Percentiles rank a stretch among this genome's conserved stretches.
Evolutionary conservation across 35 echinoderm and acorn worm species (phyloP).

Genomic region (Lytechinus pictus): DNA sequence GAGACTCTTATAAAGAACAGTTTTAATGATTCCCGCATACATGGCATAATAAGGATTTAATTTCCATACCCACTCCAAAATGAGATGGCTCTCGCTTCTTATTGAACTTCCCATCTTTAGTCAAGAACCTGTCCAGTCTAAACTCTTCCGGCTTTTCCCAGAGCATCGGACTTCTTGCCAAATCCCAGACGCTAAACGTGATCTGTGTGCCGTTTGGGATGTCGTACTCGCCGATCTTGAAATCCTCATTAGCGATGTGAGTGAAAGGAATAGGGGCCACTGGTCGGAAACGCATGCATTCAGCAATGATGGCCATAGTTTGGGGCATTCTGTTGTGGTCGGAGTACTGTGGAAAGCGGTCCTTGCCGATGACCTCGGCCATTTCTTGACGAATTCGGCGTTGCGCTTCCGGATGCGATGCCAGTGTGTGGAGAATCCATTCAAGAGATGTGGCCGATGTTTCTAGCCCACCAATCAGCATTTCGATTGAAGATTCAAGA

Average conservation of each 20-base stretch:
- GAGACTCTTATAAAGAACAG: too few species aligned
- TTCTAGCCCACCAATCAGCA: not conserved
- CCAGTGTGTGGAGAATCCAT: not conserved
- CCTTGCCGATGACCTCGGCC: not conserved
- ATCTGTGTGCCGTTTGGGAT: not conserved
- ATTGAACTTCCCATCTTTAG: not conserved
- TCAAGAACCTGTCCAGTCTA: not conserved
- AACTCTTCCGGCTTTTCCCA: not conserved
- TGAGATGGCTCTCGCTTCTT: not conserved
- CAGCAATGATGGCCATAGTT: not conserved
- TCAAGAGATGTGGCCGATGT: not conserved
- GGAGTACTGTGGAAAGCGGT: not conserved
- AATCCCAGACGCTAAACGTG: not conserved
- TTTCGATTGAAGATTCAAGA: not conserved
- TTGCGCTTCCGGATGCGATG: not conserved
- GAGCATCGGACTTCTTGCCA: not conserved
- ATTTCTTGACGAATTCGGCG: constrained; percentile 1
- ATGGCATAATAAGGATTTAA: too few species aligned
- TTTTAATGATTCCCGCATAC: too few species aligned
- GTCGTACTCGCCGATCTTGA: not conserved
- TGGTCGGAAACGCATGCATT: not conserved
- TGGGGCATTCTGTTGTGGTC: not conserved
- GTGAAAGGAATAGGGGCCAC: not conserved
- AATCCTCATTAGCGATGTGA: not conserved
- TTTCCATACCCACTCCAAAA: not conserved